These are phyloP conservation scores for Myzus persicae DNA, from an alignment of 1,140 invertebrate species.

Conservation along the genomic window DNA sequence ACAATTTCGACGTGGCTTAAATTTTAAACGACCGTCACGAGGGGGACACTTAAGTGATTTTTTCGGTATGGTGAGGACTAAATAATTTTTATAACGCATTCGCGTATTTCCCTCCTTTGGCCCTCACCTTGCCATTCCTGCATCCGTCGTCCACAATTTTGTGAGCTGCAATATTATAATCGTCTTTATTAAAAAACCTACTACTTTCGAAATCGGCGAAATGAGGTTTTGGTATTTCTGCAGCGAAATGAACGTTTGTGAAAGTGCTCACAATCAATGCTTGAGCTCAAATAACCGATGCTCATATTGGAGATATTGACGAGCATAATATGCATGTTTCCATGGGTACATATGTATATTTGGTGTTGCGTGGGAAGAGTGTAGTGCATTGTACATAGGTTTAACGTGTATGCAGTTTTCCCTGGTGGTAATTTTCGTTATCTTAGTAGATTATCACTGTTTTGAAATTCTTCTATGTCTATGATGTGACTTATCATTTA, in stretches of 20 bases:
- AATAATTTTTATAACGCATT: neutral
- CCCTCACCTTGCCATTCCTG: neutral
- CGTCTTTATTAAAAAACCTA: neutral
- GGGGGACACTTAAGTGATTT: neutral
- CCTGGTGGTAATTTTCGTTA: neutral
- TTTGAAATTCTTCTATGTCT: neutral
- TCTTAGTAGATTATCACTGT: neutral
- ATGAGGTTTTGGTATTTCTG: neutral
- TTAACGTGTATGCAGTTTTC: neutral
- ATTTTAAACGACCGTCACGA: neutral
- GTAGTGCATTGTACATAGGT: neutral
- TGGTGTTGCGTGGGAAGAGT: neutral
- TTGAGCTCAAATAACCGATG: neutral
- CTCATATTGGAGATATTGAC: neutral
- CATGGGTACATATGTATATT: neutral
- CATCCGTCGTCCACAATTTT: neutral
- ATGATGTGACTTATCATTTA: neutral
- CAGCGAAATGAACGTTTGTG: neutral
- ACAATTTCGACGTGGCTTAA: neutral
- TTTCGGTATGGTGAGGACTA: neutral
- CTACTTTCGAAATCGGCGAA: neutral
- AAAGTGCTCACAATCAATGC: neutral
- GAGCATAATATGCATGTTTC: no score
- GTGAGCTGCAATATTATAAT: no score
- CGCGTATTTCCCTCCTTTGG: neutral